Percentiles rank a stretch among this genome's conserved stretches.
phyloP scores from a whole-genome alignment of 2,113 vertebrate species.

The Odontophorus gujanensis region DNA sequence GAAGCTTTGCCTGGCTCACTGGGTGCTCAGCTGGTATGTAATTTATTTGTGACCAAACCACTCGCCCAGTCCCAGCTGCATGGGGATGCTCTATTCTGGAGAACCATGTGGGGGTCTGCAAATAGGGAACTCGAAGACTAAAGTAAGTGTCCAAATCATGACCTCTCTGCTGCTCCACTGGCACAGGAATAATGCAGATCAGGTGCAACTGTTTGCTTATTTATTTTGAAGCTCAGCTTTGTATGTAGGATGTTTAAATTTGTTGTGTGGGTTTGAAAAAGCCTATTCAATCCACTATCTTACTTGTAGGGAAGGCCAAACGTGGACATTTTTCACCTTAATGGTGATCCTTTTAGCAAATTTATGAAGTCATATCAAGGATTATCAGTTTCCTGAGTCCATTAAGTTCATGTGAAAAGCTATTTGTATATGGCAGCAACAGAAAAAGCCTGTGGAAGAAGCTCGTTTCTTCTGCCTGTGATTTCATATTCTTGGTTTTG shows the following conservation, averaged over 20 bases:
- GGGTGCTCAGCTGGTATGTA: background rate
- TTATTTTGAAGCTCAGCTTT: background rate
- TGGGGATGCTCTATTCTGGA: accelerated
- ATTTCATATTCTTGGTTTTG: background rate
- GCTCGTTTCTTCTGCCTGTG: background rate
- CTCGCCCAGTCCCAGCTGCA: accelerated
- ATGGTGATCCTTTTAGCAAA: background rate
- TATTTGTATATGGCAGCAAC: background rate
- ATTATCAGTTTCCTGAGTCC: background rate
- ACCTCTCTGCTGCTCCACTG: accelerated
- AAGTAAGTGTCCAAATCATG: background rate
- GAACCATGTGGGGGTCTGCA: accelerated
- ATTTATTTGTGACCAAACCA: accelerated
- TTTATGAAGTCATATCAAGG: background rate
- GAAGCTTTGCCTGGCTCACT: background rate
- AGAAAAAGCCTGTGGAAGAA: background rate
- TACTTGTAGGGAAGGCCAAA: background rate
- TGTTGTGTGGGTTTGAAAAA: background rate
- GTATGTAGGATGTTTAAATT: background rate
- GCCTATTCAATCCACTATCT: background rate
- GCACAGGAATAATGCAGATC: background rate
- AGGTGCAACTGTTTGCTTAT: background rate
- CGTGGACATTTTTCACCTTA: background rate
- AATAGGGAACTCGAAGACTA: background rate
- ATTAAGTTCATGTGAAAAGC: accelerated